Evolutionary conservation across 2,797 vertebrate species (phyloP).

Genomic region (Peromyscus melanophrys): DNA sequence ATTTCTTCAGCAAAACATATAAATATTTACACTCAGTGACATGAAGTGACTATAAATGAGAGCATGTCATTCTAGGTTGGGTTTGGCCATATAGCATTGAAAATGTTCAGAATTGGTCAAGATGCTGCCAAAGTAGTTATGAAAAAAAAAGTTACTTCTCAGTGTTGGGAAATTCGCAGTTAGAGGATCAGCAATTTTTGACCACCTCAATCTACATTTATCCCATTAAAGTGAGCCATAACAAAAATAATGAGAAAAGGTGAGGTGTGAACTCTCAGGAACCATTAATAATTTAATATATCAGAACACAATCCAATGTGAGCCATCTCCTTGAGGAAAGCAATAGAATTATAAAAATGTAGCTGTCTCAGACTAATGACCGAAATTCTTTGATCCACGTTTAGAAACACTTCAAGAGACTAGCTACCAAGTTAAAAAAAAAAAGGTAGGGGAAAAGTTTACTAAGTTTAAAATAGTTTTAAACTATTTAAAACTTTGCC

Average conservation of each 20-base stretch:
- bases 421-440: neutral
- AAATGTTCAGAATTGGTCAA: slow-evolving; percentile 38
- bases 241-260: slow-evolving; percentile 72
- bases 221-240: slow-evolving; percentile 53
- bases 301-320: slow-evolving; percentile 35
- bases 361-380: slow-evolving; percentile 44
- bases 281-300: slow-evolving; percentile 75
- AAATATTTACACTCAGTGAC: slow-evolving; percentile 61
- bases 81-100: slow-evolving; percentile 12
- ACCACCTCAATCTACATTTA: slow-evolving; percentile 43
- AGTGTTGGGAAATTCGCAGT: slow-evolving; percentile 66
- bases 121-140: slow-evolving; percentile 45
- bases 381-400: neutral
- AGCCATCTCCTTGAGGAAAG: slow-evolving; percentile 35
- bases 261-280: slow-evolving; percentile 49
- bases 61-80: slow-evolving; percentile 35
- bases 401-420: slow-evolving; percentile 41
- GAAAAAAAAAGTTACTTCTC: slow-evolving; percentile 55
- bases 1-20: slow-evolving; percentile 62
- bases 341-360: slow-evolving; percentile 33
- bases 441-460: neutral
- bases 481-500: neutral
- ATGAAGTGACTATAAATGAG: slow-evolving; percentile 61
- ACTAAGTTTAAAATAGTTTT: neutral
- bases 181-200: slow-evolving; percentile 55